Base-by-base conservation (phyloP, 2,113 vertebrate genomes). In the Ranitomeya imitator region DNA sequence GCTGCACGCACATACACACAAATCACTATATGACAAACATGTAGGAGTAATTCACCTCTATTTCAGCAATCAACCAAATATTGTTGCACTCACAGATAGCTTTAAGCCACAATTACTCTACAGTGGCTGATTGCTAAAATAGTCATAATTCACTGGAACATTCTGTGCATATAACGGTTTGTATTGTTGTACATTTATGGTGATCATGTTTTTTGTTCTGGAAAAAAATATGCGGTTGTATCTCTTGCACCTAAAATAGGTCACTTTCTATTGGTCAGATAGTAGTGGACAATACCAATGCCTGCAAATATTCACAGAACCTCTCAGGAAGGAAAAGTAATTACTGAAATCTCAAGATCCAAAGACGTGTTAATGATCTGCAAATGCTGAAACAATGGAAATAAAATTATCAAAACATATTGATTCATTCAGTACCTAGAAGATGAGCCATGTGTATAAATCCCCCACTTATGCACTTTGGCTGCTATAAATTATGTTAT, bases 41-140 rank as follows among this genome's bases (percentile, higher is more conserved):
- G 79, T 81, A 81, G 57, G 57, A 61, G 79, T 60, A 61, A 83
- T 67, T 67, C 51, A 16, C 6, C 7, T 52, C 65, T 54, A 31
- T 84, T 84, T 71, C 19, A 54, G 51, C 82, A 69, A 71, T 69
- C 82, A 84, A 11, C 51, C 63, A 63, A 83, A 67, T 54, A 69
- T 83, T 67, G 61, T 54, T 69, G 23, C 3, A 45, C 10, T 69
- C 63, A 12, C 45, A 83, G 61, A 61, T 52, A 63, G 37, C 61
- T 67, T 45, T 14, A 51, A 67, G 63, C 26, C 18, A 71, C 63
- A 71, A 84, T 26, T 51, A 52, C 19, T 65, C 60, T 51, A 80
- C 14, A 10, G 52, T 16, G 14, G 55, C 79, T 81, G 79, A 81
- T 81, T 61, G 59, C 57, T 18, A 57, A 59, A 81, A 61, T 37